Base-by-base conservation (phyloP, 1,140 invertebrate species). In the Mycetomoellerius zeteki region DNA sequence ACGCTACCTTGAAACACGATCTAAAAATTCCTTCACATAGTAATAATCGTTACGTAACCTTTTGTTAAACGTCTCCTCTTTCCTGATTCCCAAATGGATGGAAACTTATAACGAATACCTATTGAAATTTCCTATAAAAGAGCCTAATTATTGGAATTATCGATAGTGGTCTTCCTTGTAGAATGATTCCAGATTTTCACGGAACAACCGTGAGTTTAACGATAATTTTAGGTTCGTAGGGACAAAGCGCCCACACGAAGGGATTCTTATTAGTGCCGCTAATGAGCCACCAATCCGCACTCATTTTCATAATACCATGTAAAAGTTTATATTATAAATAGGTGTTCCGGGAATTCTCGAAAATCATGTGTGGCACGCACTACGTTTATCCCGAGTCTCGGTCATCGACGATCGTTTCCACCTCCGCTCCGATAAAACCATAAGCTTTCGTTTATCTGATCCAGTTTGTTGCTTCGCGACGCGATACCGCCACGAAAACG, bases 61-160 rank as follows among this genome's bases (percentile, higher is more conserved):
- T 21, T 56, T 10, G 30, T 50, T 52, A 71, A 71, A 43, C 33
- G 10, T 67, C 5, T 12, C 21, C 47, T 21, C 30, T 72, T 82
- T 43, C 52, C 78, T 72, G 16, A 56, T 82, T 43, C 54, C 37
- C 0, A 82, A 82, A 16, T 56, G 5, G 21, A 78, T 65, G 64
- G 24, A 86, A 88, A 81, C 81, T 65, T 84, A 75, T 62, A 21
- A 69, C 58, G 54, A 82, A 87, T 88, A 86, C 87, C 85, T 43
- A 85, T 77, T 87, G 75, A 89, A 91, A 85, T 90, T 87, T 92
- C 69, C 54, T 67, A 76, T 88, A 91, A 93, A 93, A 90, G 87
- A 47, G 82, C 81, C 89, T 91, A 89, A 88, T 94, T 94, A 94
- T 86, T 73, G 86, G 94, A 94, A 95, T 94, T 93, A 91, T 85